phyloP scores from a whole-genome alignment of 1,140 invertebrate genomes.

The Dinothrombium tinctorium region DNA sequence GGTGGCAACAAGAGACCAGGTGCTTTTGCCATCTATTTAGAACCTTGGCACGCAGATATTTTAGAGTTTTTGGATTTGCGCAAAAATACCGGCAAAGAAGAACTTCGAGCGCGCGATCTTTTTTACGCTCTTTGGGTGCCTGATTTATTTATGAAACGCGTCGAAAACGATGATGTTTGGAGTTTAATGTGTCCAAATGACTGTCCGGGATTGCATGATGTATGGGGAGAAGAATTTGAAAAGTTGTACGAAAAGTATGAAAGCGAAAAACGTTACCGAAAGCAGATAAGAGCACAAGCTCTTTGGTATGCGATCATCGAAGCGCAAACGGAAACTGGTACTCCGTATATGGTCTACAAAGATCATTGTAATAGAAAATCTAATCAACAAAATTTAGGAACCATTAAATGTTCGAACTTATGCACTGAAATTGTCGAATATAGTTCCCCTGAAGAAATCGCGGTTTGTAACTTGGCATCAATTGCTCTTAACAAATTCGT shows the following conservation, averaged over 20 bases:
- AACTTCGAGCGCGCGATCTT: constrained; percentile 73
- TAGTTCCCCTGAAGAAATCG: constrained; percentile 36
- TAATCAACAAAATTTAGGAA: constrained; percentile 95
- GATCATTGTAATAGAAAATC: constrained; percentile 92
- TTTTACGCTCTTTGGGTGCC: constrained; percentile 97
- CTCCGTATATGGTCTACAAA: constrained; percentile 94
- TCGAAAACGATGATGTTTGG: constrained; percentile 67
- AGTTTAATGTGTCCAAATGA: constrained; percentile 90
- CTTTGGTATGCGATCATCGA: constrained; percentile 87
- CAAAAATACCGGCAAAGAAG: constrained; percentile 86
- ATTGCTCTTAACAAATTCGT: constrained; percentile 96
- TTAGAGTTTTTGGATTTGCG: constrained; percentile 83
- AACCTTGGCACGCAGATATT: constrained; percentile 96
- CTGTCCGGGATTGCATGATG: constrained; percentile 65
- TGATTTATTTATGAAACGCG: constrained; percentile 93
- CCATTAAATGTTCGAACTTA: constrained; percentile 92
- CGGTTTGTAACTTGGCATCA: constrained; percentile 94
- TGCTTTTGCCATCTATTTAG: constrained; percentile 93
- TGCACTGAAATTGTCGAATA: constrained; percentile 97
- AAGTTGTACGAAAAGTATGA: constrained; percentile 75
- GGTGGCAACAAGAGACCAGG: constrained; percentile 55
- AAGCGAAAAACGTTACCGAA: constrained; percentile 42
- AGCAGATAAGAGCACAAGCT: constrained; percentile 56
- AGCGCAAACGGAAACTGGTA: constrained; percentile 92
- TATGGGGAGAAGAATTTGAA: constrained; percentile 88